Evolutionary conservation across 53 echinoderm and acorn worm species (phyloP).

Genomic region (Pentamera pediparva): DNA sequence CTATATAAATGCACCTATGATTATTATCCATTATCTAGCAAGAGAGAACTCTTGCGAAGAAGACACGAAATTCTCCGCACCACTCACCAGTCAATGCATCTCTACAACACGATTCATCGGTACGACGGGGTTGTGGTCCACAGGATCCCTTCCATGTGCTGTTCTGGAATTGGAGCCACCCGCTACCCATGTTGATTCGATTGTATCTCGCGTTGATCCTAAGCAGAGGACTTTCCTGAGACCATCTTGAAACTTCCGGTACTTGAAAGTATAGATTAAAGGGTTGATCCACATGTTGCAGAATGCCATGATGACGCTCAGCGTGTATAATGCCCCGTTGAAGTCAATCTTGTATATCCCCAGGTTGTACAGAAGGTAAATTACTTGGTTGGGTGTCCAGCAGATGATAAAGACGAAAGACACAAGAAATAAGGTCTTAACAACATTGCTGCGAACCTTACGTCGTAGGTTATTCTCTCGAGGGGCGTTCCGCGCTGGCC

Average conservation of each 20-base stretch:
- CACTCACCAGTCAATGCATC: no score
- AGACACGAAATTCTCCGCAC: no score
- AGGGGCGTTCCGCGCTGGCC: background rate
- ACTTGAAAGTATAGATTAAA: conserved; percentile 1
- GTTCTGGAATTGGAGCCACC: no score
- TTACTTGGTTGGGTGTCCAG: conserved; percentile 41
- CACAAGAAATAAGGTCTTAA: conserved; percentile 39
- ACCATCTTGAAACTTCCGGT: conserved; percentile 1
- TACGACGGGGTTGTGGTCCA: no score
- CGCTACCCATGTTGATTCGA: background rate
- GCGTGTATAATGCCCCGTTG: background rate
- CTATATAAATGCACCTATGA: no score
- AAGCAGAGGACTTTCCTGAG: background rate
- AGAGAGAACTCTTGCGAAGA: no score
- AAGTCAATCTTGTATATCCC: background rate
- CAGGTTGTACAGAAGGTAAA: conserved; percentile 37
- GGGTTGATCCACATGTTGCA: conserved; percentile 13
- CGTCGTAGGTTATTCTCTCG: background rate
- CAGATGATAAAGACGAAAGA: conserved; percentile 41
- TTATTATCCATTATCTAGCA: no score
- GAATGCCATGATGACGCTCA: background rate
- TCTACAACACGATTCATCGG: no score
- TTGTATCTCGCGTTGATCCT: background rate
- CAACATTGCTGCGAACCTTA: conserved; percentile 42
- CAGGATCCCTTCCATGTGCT: no score